Conservation (phyloP, 2,113 vertebrate species). For the Prunella himalayana region DNA sequence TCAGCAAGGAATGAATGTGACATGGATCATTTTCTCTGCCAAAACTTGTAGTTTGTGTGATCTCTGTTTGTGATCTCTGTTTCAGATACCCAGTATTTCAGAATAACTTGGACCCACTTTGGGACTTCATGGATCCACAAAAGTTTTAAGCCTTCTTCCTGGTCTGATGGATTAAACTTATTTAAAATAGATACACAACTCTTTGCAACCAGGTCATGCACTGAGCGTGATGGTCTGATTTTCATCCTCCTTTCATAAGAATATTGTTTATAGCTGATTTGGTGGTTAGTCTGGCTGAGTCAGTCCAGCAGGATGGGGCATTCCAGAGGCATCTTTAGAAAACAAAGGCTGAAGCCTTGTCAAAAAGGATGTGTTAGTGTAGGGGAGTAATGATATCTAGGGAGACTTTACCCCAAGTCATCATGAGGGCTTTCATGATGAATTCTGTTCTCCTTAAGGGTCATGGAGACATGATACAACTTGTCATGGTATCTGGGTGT, state of each 20-base stretch:
- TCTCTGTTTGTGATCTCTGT: accelerated
- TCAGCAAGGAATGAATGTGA: accelerated
- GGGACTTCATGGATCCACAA: neutral
- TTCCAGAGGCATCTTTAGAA: constrained; percentile 38
- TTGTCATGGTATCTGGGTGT: neutral
- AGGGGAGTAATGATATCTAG: neutral
- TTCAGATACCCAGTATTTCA: neutral
- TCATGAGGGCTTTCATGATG: neutral
- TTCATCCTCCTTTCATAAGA: neutral
- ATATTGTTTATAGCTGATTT: neutral
- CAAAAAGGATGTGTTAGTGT: neutral
- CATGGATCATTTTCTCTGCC: neutral
- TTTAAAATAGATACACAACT: neutral
- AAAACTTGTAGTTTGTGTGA: neutral
- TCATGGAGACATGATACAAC: neutral
- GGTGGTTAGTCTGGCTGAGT: neutral
- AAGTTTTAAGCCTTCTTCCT: neutral
- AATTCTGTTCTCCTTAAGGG: neutral
- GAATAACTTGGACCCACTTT: neutral
- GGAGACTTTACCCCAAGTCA: constrained; percentile 17
- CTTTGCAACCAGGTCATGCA: neutral
- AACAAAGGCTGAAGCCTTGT: constrained; percentile 40
- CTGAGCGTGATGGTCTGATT: neutral
- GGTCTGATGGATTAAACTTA: neutral
- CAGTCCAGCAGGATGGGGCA: neutral